Evolutionary conservation across 2,113 vertebrate species (phyloP).

Genomic region (Pteropus alecto): DNA sequence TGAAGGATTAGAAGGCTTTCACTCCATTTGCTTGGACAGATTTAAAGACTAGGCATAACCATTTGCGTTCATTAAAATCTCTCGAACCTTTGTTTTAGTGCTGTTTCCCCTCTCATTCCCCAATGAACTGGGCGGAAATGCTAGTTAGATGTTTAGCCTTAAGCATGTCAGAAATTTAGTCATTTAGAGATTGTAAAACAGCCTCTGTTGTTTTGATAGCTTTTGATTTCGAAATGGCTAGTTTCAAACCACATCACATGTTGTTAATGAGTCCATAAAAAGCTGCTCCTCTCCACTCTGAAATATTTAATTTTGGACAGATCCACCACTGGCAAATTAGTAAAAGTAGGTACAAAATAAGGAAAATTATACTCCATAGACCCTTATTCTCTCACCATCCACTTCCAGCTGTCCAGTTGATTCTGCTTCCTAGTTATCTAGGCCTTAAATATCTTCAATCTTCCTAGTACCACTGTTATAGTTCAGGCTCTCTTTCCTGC

Average conservation of each 20-base stretch:
- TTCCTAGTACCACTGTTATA: background rate
- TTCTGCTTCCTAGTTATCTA: background rate
- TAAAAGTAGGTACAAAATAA: constrained; percentile 27
- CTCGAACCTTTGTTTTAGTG: constrained; percentile 54
- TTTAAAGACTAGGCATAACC: constrained; percentile 49
- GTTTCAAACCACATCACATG: constrained; percentile 14
- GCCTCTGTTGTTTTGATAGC: constrained; percentile 31
- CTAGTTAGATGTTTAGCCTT: background rate
- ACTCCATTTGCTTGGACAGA: constrained; percentile 61
- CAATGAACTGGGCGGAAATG: constrained; percentile 1
- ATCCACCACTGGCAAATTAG: background rate
- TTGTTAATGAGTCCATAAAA: constrained; percentile 17
- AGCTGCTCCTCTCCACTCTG: background rate
- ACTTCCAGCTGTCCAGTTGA: background rate
- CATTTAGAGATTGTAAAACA: constrained; percentile 35
- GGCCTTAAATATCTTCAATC: background rate
- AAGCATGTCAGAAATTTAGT: background rate
- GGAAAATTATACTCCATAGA: background rate
- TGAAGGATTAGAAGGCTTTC: constrained; percentile 54
- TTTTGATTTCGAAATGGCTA: constrained; percentile 35
- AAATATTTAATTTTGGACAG: constrained; percentile 20
- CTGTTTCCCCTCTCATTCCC: background rate
- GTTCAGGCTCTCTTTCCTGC: background rate
- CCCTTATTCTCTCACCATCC: background rate
- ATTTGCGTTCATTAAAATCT: constrained; percentile 67